Percentiles rank a stretch among this genome's conserved stretches.
These are phyloP conservation scores for Papilio elwesi DNA, from an alignment of 2,888 invertebrate genomes.

Conservation along the genomic window DNA sequence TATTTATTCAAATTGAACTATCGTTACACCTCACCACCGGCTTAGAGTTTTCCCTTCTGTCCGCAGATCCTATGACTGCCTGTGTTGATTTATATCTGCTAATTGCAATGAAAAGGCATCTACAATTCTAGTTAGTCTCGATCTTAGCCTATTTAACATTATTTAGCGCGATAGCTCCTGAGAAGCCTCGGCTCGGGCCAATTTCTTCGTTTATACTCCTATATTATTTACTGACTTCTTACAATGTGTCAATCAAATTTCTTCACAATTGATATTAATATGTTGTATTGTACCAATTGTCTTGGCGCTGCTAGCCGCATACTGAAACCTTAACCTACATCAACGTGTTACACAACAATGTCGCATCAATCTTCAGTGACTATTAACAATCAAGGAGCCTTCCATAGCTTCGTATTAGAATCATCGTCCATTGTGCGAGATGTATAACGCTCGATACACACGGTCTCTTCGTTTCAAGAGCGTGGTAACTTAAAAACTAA, in stretches of 20 bases:
- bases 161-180: neutral
- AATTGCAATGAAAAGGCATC: neutral
- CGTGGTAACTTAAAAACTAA: neutral
- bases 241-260: conserved; percentile 9
- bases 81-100: neutral
- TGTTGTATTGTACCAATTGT: conserved; percentile 45
- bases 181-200: neutral
- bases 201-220: no score
- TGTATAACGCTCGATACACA: conserved; percentile 59
- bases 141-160: neutral
- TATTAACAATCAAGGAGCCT: conserved; percentile 66
- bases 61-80: no score
- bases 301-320: conserved; percentile 37
- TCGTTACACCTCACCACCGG: no score
- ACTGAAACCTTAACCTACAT: conserved; percentile 69
- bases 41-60: no score
- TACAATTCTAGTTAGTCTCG: neutral
- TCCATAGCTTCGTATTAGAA: conserved; percentile 69
- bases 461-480: conserved; percentile 38
- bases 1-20: no score
- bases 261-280: conserved; percentile 34
- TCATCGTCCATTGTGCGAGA: conserved; percentile 72
- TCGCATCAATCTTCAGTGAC: conserved; percentile 75
- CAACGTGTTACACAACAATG: conserved; percentile 61
- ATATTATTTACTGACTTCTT: neutral